Evolutionary conservation across 2,888 invertebrate species (phyloP).

Genomic region (Cataglyphis rosenhaueri): DNA sequence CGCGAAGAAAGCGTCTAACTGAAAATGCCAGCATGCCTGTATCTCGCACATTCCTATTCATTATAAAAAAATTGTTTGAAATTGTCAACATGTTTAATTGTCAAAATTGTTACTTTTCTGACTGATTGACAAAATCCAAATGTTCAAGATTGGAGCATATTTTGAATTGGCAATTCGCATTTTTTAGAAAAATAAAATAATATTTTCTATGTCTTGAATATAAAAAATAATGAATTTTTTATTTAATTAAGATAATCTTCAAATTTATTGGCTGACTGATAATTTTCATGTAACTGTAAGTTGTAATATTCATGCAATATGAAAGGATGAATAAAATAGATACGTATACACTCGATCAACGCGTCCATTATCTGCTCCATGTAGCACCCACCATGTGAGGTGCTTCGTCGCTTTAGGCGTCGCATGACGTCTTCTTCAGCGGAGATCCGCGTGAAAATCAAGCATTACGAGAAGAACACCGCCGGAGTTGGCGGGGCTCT

Average conservation of each 20-base stretch:
- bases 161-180: background rate
- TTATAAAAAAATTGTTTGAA: background rate
- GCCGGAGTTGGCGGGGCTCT: slow-evolving; percentile 31
- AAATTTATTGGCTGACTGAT: background rate
- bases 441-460: slow-evolving; percentile 44
- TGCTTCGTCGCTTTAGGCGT: slow-evolving; percentile 51
- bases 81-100: no score
- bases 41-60: background rate
- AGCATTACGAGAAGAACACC: slow-evolving; percentile 50
- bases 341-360: slow-evolving; percentile 15
- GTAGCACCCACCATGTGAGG: slow-evolving; percentile 41
- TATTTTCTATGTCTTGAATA: background rate
- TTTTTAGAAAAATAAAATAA: background rate
- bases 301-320: background rate
- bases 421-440: slow-evolving; percentile 50
- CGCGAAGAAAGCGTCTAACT: slow-evolving; percentile 47
- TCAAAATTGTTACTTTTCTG: background rate
- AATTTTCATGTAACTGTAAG: background rate
- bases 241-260: background rate
- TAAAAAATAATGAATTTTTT: background rate
- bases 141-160: no score
- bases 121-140: background rate
- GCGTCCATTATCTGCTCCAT: slow-evolving; percentile 36
- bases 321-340: slow-evolving; percentile 15
- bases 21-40: slow-evolving; percentile 20